These are phyloP conservation scores for Philopotamus ludificatus DNA, from an alignment of 1,140 invertebrate species.

Conservation along the genomic window DNA sequence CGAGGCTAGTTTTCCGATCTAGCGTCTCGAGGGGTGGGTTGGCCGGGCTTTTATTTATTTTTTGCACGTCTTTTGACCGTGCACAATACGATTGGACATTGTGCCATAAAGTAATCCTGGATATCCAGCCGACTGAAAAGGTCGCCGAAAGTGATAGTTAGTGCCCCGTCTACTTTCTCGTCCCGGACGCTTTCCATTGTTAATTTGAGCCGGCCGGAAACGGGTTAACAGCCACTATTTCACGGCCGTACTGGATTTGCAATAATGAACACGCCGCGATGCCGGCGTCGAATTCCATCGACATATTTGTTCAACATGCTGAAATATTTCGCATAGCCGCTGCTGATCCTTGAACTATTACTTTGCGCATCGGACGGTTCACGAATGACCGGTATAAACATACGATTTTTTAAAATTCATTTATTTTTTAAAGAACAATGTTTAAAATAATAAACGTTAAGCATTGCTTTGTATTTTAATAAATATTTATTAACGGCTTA, in stretches of 20 bases:
- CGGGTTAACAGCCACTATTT: no score
- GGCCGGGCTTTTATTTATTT: slow-evolving; percentile 11
- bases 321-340: slow-evolving; percentile 27
- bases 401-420: no score
- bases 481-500: no score
- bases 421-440: no score
- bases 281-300: slow-evolving; percentile 16
- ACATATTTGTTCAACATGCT: slow-evolving; percentile 19
- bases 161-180: background rate
- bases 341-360: background rate
- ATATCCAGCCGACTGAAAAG: background rate
- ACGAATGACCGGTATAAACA: no score
- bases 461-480: no score
- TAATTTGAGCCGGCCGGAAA: background rate
- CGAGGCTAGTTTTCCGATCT: slow-evolving; percentile 7
- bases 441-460: no score
- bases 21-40: background rate
- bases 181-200: background rate
- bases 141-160: no score
- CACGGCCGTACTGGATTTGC: background rate
- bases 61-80: slow-evolving; percentile 6
- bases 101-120: slow-evolving; percentile 1
- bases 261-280: slow-evolving; percentile 13
- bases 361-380: no score
- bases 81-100: background rate